Evolutionary conservation across 2,888 invertebrate species (phyloP).

Genomic region (Agonum fuliginosum): DNA sequence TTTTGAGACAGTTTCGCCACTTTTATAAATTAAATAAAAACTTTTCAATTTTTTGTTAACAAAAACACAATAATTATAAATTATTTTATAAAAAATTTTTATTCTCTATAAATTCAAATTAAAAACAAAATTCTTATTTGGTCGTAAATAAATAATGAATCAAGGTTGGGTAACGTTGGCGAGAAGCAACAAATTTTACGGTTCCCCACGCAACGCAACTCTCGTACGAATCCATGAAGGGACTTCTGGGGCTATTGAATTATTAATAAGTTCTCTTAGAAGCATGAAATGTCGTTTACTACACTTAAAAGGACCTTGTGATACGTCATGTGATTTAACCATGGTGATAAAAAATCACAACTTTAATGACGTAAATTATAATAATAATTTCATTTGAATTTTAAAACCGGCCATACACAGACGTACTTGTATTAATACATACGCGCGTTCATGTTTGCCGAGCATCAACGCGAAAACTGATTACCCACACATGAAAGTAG

Average conservation of each 20-base stretch:
- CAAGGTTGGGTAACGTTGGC: neutral
- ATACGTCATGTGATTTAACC: neutral
- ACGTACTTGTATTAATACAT: no score
- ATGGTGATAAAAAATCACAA: neutral
- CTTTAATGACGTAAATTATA: no score
- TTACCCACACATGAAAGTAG: no score
- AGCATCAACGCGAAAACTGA: no score
- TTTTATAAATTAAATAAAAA: neutral
- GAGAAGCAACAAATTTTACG: neutral
- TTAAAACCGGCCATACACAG: no score
- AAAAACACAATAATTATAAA: no score
- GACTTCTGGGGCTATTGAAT: neutral
- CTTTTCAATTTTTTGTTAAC: no score
- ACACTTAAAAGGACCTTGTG: conserved; percentile 8
- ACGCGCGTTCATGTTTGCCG: no score
- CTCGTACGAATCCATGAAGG: neutral
- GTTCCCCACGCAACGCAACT: neutral
- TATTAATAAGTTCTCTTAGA: conserved; percentile 5
- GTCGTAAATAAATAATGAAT: conserved; percentile 11
- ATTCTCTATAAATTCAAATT: no score
- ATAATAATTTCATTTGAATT: no score
- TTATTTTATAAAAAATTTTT: no score
- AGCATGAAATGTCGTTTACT: conserved; percentile 3
- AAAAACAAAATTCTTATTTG: neutral
- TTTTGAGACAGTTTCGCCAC: neutral